Base-by-base conservation (phyloP, 2,888 invertebrate species). In the Acanthosepion lycidas region DNA sequence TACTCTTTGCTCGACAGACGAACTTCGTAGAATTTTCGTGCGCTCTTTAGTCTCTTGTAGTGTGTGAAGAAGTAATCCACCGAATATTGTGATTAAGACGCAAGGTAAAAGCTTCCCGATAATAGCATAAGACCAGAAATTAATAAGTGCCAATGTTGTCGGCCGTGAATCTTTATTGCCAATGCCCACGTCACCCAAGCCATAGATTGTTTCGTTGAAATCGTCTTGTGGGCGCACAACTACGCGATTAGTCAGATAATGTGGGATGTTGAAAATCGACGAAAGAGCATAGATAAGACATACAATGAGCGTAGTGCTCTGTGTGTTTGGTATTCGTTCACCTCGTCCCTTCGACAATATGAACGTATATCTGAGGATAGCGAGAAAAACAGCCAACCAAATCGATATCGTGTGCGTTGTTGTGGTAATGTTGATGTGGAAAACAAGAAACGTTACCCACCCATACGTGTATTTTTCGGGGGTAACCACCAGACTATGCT, bases 81-180 rank as follows among this genome's bases (percentile, higher is more conserved):
- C 97, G 94, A 98, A 97, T 42, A 99, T 98, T 6, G 99, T 99
- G 94, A 99, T 98, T 0, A 98, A 98, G 95, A 99, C 98, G 97
- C 99, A 99, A 6, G 99, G 99, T 95, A 99, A 98, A 94, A 99
- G 98, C 97, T 99, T 99, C 95, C 99, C 98, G 95, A 99, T 98
- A 20, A 99, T 98, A 97, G 99, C 98, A 97, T 99, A 99, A 96
- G 99, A 98, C 98, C 99, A 99, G 97, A 99, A 98, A 97, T 99
- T 99, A 28, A 93, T 53, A 49, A 93, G n/a, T 95, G 95, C 94
- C 93, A 96, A 94, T 4, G 95, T 95, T 23, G 95, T 95, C 1
- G 95, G 94, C 49, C 95, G 94, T 6, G 93, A 64, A 26, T 94
- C 53, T n/a, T 5, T 33, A 33, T n/a, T n/a, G 6, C 93, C 93